Percentiles rank a stretch among this genome's conserved stretches.
These are phyloP conservation scores for Cantharis nigra DNA, from an alignment of 2,888 invertebrate genomes.

Conservation along the genomic window DNA sequence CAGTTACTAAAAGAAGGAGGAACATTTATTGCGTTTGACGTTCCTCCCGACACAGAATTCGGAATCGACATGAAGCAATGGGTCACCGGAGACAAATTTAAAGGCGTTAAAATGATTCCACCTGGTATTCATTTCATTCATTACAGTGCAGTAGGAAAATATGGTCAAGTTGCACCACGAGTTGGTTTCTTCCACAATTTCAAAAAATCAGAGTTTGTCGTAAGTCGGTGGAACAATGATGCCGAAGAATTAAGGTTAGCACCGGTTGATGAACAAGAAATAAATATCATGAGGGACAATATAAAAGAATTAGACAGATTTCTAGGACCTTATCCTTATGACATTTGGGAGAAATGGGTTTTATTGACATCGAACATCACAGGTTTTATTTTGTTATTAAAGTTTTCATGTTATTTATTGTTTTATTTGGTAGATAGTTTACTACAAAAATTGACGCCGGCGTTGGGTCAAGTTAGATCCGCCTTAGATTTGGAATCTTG, in stretches of 20 bases:
- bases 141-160: slow-evolving; percentile 72
- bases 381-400: slow-evolving; percentile 50
- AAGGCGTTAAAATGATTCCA: slow-evolving; percentile 98
- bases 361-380: slow-evolving; percentile 71
- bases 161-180: slow-evolving; percentile 71
- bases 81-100: slow-evolving; percentile 89
- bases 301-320: slow-evolving; percentile 74
- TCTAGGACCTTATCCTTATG: slow-evolving; percentile 91
- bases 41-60: slow-evolving; percentile 91
- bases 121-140: slow-evolving; percentile 94
- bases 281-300: slow-evolving; percentile 69
- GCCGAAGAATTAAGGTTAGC: slow-evolving; percentile 75
- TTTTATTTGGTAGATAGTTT: slow-evolving; percentile 56
- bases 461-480: slow-evolving; percentile 76
- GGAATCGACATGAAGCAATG: slow-evolving; percentile 94
- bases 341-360: slow-evolving; percentile 86
- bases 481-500: slow-evolving; percentile 79
- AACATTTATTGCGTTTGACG: slow-evolving; percentile 80
- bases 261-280: slow-evolving; percentile 67
- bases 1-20: slow-evolving; percentile 80
- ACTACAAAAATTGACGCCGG: slow-evolving; percentile 68
- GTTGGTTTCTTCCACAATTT: slow-evolving; percentile 79
- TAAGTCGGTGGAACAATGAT: slow-evolving; percentile 83
- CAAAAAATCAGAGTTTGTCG: slow-evolving; percentile 78
- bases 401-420: not conserved